Base-by-base conservation (phyloP, 2,888 invertebrate species). In the Drepana falcataria region DNA sequence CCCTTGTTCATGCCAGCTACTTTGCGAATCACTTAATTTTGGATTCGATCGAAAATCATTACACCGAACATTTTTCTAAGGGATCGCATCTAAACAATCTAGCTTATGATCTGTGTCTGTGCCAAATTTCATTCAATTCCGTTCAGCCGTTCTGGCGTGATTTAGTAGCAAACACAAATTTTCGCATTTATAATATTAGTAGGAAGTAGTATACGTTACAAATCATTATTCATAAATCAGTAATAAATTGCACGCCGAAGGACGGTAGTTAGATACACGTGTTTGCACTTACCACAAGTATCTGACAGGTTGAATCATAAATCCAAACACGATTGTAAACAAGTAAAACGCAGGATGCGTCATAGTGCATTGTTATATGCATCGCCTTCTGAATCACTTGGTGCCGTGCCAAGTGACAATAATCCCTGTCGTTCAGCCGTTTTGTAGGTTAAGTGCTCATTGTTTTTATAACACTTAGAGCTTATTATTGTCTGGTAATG, bases 261-360 rank as follows among this genome's bases (percentile, higher is more conserved):
- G 51, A 37, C 51, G 6, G 33, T 2, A 48, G 48, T 6, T 41
- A 51, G 51, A 51, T 51, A 51, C 51, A 51, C 51, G 41, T 51
- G 51, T 51, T 51, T 40, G n/a, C 21, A 49, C 21, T 21, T 40
- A 51, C 21, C 6, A 35, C 47, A 7, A 48, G 35, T 37, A 58
- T 55, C 65, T 64, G 68, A 68, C 71, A 67, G 74, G 77, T 76
- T 77, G 75, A 73, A 71, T 75, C 71, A 75, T 81, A 81, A 77
- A 78, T 74, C 69, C 63, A 34, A 63, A 55, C 59, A 64, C 58
- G 62, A 66, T 66, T 60, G 70, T 77, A 76, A 78, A 81, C 80
- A 76, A 73, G 78, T 74, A 79, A 79, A 71, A 58, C 53, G 55
- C 47, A 57, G 62, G 68, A 73, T 81, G 83, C 77, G 78, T 81